Base-by-base conservation (phyloP, 2,113 vertebrate genomes). In the Ascaphus truei region DNA sequence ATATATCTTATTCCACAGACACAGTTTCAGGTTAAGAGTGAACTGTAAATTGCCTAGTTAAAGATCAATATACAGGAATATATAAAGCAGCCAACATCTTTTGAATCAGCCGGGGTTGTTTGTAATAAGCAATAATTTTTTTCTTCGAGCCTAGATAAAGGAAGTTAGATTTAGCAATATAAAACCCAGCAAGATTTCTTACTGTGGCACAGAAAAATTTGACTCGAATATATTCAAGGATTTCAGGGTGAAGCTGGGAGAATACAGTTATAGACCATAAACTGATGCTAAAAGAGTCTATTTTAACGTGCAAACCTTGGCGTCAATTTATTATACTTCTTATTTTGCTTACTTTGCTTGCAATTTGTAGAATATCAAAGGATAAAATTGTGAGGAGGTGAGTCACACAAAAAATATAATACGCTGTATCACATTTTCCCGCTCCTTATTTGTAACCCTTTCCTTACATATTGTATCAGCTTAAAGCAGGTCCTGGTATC, bases 21-120 rank as follows among this genome's bases (percentile, higher is more conserved):
- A 53, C 62, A 39, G 34, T 53, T 50, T 65, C 48, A 65, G 62
- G 48, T 53, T 41, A 30, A 65, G 62, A 65, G 34, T 41, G 33
- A 65, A 53, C 33, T 53, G 25, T 65, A 65, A 65, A 65, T 53
- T 65, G 47, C 53, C 62, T 65, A 65, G 48, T 65, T 65, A 65
- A 50, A 65, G 23, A 65, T 65, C 48, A 65, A 65, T 65, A 65
- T 7, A 41, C 48, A 65, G 37, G 48, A 65, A 65, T 65, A 33
- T 50, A 65, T 65, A 65, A 65, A 65, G 48, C 50, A 53, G 53
- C 11, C 48, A 65, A 39, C 50, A 53, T 65, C 34, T 53, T 51
- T 51, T 65, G 50, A 64, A 37, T 37, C 62, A 64, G 62, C 62
- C 34, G 31, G 50, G 26, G 50, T 31, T 65, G 62, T 53, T 65